Conservation (phyloP, 1,140 invertebrate genomes). For the Rhynchophorus ferrugineus region DNA sequence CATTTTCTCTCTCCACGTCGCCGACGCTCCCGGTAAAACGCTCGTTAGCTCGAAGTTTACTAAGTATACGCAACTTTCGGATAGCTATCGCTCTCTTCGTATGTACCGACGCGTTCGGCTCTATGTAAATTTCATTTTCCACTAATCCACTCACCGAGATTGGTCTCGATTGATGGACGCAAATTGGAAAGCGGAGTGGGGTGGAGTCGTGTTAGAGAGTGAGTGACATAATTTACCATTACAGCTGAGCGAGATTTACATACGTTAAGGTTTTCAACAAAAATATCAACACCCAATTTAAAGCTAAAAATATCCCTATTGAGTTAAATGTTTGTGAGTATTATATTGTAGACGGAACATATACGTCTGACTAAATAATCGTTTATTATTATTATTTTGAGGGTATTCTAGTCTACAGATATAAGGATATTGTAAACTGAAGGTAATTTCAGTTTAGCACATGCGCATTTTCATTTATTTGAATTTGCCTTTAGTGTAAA, state of each 20-base stretch:
- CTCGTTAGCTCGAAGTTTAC: background rate
- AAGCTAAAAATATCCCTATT: no score
- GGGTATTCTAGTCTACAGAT: no score
- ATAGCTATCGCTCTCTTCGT: background rate
- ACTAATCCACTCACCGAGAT: conserved; percentile 54
- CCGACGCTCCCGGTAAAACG: background rate
- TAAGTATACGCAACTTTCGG: background rate
- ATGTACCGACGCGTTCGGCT: conserved; percentile 22
- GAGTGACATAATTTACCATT: background rate
- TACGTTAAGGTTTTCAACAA: background rate
- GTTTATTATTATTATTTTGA: no score
- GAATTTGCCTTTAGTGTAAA: no score
- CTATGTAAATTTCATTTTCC: conserved; percentile 57
- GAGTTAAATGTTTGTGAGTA: no score
- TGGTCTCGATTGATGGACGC: conserved; percentile 56
- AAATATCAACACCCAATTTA: no score
- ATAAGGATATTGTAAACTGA: no score
- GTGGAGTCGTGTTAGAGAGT: conserved; percentile 5
- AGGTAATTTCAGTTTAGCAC: no score
- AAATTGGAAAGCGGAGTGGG: conserved; percentile 50
- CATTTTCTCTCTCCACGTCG: background rate
- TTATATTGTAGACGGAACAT: no score
- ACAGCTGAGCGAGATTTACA: background rate
- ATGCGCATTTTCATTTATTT: no score
- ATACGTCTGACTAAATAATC: no score